Evolutionary conservation across 2,888 invertebrate genomes (phyloP), one percentile per base, ranked within the genome.

Genomic region (Dasypolia templi): DNA sequence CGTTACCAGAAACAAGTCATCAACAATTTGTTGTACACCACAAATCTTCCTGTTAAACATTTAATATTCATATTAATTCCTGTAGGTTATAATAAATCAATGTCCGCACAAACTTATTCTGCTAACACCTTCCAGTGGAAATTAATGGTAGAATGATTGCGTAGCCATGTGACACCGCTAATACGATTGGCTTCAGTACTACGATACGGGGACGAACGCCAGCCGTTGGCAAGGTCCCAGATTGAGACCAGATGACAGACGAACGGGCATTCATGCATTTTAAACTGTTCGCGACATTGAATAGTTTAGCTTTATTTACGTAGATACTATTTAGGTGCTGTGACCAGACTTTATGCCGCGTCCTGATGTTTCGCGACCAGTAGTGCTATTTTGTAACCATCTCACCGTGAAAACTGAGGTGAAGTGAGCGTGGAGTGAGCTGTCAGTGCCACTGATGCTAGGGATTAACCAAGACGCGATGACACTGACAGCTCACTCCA

Each of bases 191-290:
- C 89, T 86, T 85, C 81, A 78, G 82, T 83, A 85, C 78, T 88
- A 88, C 84, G 66, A 75, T 85, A 85, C 81, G 80, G 71, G 79
- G 84, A 85, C 84, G 83, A 82, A 84, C 79, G 85, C 88, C 89
- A 89, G 84, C 84, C 83, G 86, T 86, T 94, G 94, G 94, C 94
- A 89, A 62, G 3, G 64, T 44, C 83, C 94, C 94, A 94, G 89
- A 90, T 89, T 86, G 85, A 86, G 90, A 90, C 89, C 91, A 92
- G 90, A 89, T 89, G 89, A 89, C 89, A 88, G 88, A 89, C 87
- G 84, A 89, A 89, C 89, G 85, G 87, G 77, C 88, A 88, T 88
- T 87, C 86, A 88, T 89, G 85, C 86, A 88, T 88, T 90, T 88
- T 91, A 91, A 91, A 92, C 92, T 89, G 81, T 86, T 84, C 77